Percentiles rank a stretch among this genome's conserved stretches.
Conservation (phyloP, 2,113 vertebrate species). For the Neomonachus schauinslandi region DNA sequence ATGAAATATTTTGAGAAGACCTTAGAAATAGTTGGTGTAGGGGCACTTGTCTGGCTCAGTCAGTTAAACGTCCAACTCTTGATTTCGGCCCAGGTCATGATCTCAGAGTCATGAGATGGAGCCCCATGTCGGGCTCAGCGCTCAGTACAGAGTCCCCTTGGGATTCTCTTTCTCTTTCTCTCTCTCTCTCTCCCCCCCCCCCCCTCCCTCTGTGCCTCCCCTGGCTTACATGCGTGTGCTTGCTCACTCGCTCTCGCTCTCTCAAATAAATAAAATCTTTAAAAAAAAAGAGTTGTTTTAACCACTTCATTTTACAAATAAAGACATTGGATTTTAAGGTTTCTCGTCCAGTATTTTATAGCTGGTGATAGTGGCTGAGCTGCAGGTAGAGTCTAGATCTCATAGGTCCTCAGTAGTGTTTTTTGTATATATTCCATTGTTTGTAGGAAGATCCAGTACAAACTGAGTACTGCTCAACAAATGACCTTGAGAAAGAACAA, state of each 20-base stretch:
- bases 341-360: background rate
- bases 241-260: background rate
- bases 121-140: background rate
- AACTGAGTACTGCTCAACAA: background rate
- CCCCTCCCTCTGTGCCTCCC: background rate
- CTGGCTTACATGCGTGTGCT: background rate
- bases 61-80: background rate
- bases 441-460: background rate
- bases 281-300: background rate
- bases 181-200: background rate
- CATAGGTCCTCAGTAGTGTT: background rate
- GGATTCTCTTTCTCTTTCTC: background rate
- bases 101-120: background rate
- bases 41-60: background rate
- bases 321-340: background rate
- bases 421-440: background rate
- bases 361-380: background rate
- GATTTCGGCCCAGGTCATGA: background rate
- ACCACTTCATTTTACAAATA: background rate
- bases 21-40: background rate
- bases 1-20: background rate
- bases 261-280: background rate
- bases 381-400: background rate
- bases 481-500: constrained; percentile 25
- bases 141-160: background rate